Evolutionary conservation across 2,888 invertebrate genomes (phyloP), one percentile per base, ranked within the genome.

Genomic region (Spilosoma lubricipeda): DNA sequence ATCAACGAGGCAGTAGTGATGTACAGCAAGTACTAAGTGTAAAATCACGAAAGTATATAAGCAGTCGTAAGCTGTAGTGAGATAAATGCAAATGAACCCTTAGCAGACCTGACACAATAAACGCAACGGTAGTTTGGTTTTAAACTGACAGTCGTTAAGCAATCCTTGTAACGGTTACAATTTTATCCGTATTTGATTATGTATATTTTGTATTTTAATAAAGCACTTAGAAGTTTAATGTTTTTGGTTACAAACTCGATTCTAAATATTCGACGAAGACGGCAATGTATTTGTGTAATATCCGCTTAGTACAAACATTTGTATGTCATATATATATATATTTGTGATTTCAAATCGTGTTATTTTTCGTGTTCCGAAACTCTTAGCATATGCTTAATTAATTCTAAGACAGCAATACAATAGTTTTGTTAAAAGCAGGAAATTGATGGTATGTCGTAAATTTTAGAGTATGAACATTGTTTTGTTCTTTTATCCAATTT

Each of bases 131-230:
- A 86, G 80, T 87, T 87, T 87, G 87, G 86, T 87, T 88, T 89
- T 74, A 79, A 78, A 80, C 73, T 78, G 80, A 91, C 90, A 89
- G 88, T 86, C 88, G 87, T 86, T 87, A 83, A 70, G 63, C 72
- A 56, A 72, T 68, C 82, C 85, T 82, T 82, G 83, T 86, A 87
- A 87, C 85, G 85, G 85, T 88, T 85, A 87, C 85, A 83, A 83
- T 87, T 89, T 87, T 85, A 87, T 85, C 88, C 86, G 82, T 83
- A 85, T 89, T 90, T 88, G 87, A 90, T 88, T 86, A 85, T 84
- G 81, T 83, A 85, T 81, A 52, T 52, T 86, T 84, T 78, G 77
- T 82, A 86, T 88, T 87, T 88, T 65, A 71, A 68, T 70, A 45
- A 82, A 52, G 79, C 79, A 75, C 23, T 52, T 48, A 20, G 1